Evolutionary conservation across 2,888 invertebrate species (phyloP).

Genomic region (Achlya flavicornis): DNA sequence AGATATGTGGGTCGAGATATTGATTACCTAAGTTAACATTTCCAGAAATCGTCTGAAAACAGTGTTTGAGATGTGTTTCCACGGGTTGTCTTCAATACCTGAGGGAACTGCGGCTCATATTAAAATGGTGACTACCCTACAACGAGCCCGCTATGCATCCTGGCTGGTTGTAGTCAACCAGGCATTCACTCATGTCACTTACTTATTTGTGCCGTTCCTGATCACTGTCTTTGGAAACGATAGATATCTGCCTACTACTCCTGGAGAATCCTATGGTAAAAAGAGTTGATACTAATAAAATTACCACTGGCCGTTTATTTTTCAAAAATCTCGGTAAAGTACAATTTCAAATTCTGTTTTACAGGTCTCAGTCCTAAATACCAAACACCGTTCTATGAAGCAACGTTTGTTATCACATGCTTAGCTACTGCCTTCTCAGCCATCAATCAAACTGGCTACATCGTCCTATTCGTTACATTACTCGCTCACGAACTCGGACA

Average conservation of each 20-base stretch:
- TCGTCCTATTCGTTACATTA: conserved; percentile 56
- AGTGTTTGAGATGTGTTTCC: conserved; percentile 50
- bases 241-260: conserved; percentile 58
- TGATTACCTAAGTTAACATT: conserved; percentile 2
- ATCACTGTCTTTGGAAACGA: conserved; percentile 50
- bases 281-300: neutral
- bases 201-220: conserved; percentile 53
- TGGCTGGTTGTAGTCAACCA: conserved; percentile 58
- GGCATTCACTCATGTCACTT: conserved; percentile 46
- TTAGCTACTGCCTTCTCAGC: conserved; percentile 57
- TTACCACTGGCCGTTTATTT: neutral
- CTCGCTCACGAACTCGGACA: conserved; percentile 60
- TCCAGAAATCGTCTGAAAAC: conserved; percentile 45
- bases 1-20: too few relatives aligned
- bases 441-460: conserved; percentile 64
- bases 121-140: conserved; percentile 41
- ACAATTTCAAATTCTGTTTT: conserved; percentile 20
- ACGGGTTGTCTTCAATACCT: conserved; percentile 49
- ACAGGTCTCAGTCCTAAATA: conserved; percentile 58
- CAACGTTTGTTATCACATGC: conserved; percentile 49
- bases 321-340: neutral
- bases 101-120: conserved; percentile 34
- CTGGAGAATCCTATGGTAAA: conserved; percentile 58
- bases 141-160: conserved; percentile 45
- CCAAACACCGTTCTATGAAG: conserved; percentile 58